phyloP scores from a whole-genome alignment of 2,113 vertebrate species.

The zebrafish (Danio rerio) region GRCz12tu NC_133196.1:39176001-39176500 shows the following conservation, averaged over 20 bases:
- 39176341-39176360: neutral
- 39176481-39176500: neutral
- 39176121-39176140: neutral
- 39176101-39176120: too few species aligned
- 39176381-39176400: neutral
- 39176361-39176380: neutral
- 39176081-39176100: too few species aligned
- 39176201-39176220: neutral
- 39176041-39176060: too few species aligned
- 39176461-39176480: neutral
- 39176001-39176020: too few species aligned
- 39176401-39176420: neutral
- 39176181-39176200: neutral
- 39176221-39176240: neutral
- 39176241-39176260: neutral
- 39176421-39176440: neutral
- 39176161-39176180: neutral
- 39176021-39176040: too few species aligned
- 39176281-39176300: neutral
- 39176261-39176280: neutral
- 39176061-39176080: too few species aligned
- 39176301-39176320: neutral
- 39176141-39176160: neutral
- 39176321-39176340: neutral
- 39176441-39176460: conserved; percentile 7